These are phyloP conservation scores for Scaeva pyrastri DNA, from an alignment of 2,888 invertebrate genomes.

Conservation along the genomic window DNA sequence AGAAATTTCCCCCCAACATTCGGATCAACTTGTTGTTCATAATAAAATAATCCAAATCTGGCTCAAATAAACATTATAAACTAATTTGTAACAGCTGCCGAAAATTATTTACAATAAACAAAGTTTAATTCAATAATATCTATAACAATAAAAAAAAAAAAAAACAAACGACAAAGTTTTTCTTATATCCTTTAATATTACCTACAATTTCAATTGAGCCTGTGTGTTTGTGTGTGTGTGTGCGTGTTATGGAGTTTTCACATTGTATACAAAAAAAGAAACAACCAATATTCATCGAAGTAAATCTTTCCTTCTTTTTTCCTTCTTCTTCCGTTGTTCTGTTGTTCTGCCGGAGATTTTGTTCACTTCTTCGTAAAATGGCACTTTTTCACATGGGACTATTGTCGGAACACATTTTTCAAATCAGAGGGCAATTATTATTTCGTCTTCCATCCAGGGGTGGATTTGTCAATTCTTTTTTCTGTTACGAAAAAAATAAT, in stretches of 20 bases:
- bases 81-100: slow-evolving; percentile 41
- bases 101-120: slow-evolving; percentile 60
- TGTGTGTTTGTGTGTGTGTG: not conserved
- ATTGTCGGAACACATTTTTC: slow-evolving; percentile 28
- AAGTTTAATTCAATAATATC: slow-evolving; percentile 71
- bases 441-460: slow-evolving; percentile 23
- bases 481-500: too few species aligned
- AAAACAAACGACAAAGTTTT: slow-evolving; percentile 11
- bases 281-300: slow-evolving; percentile 58
- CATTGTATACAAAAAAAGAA: not conserved
- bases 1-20: not conserved
- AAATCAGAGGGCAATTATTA: slow-evolving; percentile 47
- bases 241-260: not conserved
- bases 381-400: slow-evolving; percentile 21
- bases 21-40: slow-evolving; percentile 72
- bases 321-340: not conserved
- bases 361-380: not conserved
- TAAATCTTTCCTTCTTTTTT: slow-evolving; percentile 38
- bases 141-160: too few species aligned
- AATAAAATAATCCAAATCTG: slow-evolving; percentile 48
- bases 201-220: not conserved
- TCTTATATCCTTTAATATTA: slow-evolving; percentile 55
- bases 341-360: slow-evolving; percentile 13
- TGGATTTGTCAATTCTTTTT: not conserved
- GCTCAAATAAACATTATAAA: slow-evolving; percentile 21